phyloP scores from a whole-genome alignment of 2,113 vertebrate species.

The Drymodes brunneopygia region DNA sequence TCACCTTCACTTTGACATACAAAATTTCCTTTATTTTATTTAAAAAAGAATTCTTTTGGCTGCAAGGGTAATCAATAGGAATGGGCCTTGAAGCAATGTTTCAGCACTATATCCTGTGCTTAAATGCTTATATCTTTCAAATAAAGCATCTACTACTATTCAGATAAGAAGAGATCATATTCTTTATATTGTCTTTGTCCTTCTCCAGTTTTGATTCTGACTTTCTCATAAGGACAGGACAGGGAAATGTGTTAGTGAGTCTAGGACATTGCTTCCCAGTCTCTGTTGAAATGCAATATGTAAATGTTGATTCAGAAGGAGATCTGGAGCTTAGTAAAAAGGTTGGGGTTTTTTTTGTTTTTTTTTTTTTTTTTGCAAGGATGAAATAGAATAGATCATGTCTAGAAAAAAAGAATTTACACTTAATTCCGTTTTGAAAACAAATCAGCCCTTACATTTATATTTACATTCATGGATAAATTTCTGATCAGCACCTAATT shows the following conservation, averaged over 20 bases:
- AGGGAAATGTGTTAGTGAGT: neutral
- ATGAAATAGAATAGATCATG: neutral
- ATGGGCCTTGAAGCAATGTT: neutral
- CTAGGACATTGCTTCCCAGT: neutral
- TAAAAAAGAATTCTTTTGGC: neutral
- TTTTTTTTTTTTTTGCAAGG: neutral
- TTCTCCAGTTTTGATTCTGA: neutral
- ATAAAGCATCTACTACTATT: neutral
- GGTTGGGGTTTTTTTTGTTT: no score
- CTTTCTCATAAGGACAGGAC: neutral
- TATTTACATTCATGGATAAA: neutral
- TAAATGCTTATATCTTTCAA: neutral
- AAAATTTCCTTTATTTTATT: neutral
- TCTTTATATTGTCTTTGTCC: neutral
- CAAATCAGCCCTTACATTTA: neutral
- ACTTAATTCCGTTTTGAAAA: neutral
- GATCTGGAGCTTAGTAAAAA: neutral
- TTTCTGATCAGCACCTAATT: neutral
- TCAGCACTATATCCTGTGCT: neutral
- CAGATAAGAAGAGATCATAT: neutral
- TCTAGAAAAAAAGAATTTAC: neutral
- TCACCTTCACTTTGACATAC: neutral
- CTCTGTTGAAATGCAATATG: neutral
- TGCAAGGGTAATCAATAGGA: neutral
- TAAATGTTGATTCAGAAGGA: neutral